phyloP scores from a whole-genome alignment of 2,888 invertebrate species.

The Hydroisotoma schaefferi region DNA sequence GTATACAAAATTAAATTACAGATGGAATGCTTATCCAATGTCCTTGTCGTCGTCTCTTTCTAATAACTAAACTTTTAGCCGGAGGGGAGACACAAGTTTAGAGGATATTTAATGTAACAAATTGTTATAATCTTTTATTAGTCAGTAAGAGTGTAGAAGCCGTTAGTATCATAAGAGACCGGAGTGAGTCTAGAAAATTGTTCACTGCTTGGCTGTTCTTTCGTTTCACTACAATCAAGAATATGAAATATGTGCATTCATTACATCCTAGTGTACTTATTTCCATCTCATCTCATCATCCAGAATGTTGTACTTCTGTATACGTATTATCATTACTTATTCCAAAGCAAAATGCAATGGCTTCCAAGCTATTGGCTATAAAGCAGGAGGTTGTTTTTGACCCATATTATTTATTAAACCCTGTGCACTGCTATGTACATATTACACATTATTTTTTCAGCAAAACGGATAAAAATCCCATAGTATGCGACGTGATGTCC shows the following conservation, averaged over 20 bases:
- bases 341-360: constrained; percentile 23
- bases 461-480: no score
- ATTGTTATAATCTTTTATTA: background rate
- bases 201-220: no score
- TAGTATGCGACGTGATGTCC: no score
- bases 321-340: background rate
- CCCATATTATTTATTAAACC: background rate
- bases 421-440: no score
- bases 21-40: background rate
- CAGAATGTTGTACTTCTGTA: constrained; percentile 9
- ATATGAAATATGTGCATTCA: constrained; percentile 4
- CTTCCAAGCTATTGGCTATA: constrained; percentile 27
- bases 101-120: constrained; percentile 6
- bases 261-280: constrained; percentile 3
- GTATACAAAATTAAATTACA: background rate
- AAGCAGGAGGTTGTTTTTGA: background rate
- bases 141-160: no score
- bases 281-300: constrained; percentile 19
- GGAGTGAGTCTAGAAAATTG: no score
- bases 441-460: no score
- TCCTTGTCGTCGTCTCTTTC: no score
- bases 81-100: no score
- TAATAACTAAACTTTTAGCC: background rate
- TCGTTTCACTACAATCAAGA: no score
- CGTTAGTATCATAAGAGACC: background rate